These are phyloP conservation scores for Bujurquina vittata DNA, from an alignment of 2,113 vertebrate genomes.

Conservation along the genomic window DNA sequence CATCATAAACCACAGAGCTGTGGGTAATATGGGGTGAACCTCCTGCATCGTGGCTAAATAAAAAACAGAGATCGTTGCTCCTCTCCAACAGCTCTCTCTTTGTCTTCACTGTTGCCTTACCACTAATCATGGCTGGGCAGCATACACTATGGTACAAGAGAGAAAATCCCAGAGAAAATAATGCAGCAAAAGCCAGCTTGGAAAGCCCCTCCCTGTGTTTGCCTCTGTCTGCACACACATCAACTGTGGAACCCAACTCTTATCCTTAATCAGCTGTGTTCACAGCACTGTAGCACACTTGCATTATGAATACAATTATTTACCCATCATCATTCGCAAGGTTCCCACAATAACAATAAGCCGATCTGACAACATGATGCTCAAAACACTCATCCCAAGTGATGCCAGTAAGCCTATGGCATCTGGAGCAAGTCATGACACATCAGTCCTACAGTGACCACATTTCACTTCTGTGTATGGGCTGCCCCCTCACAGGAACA, in stretches of 20 bases:
- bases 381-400: conserved; percentile 40
- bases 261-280: conserved; percentile 52
- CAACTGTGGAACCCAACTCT: conserved; percentile 52
- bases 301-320: conserved; percentile 27
- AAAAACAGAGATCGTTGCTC: conserved; percentile 48
- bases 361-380: conserved; percentile 45
- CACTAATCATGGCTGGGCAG: conserved; percentile 52
- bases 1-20: conserved; percentile 63
- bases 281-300: conserved; percentile 14
- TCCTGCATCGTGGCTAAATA: conserved; percentile 49
- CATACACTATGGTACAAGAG: conserved; percentile 54
- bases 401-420: conserved; percentile 61
- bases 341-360: conserved; percentile 43
- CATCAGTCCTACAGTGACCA: conserved; percentile 65
- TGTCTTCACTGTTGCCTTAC: conserved; percentile 71
- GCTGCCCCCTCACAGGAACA: conserved; percentile 75
- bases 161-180: conserved; percentile 70
- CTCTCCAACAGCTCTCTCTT: conserved; percentile 64
- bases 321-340: conserved; percentile 44
- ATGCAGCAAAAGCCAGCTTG: conserved; percentile 72
- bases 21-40: conserved; percentile 64
- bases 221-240: conserved; percentile 53
- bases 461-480: conserved; percentile 32
- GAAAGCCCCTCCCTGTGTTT: conserved; percentile 76
- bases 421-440: conserved; percentile 74